Conservation (phyloP, 2,113 vertebrate species). For the Brachypodius melanocephalos region DNA sequence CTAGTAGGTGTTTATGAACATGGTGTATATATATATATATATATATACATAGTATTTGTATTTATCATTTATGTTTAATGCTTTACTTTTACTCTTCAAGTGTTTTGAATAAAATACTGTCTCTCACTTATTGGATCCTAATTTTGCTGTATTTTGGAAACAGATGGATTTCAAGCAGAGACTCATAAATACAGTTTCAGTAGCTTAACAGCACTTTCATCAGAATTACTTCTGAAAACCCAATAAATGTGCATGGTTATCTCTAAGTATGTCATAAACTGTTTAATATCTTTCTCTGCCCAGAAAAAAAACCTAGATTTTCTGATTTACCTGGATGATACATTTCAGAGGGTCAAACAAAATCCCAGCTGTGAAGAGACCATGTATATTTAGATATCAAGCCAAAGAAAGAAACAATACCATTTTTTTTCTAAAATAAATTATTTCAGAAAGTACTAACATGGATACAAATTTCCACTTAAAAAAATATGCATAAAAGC, state of each 20-base stretch:
- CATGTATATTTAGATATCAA: not conserved
- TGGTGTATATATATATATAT: rapidly evolving
- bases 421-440: not conserved
- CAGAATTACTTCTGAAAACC: not conserved
- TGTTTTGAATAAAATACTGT: not conserved
- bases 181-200: not conserved
- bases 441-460: not conserved
- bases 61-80: not conserved
- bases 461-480: not conserved
- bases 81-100: not conserved
- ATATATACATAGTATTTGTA: not conserved
- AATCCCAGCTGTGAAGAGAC: not conserved
- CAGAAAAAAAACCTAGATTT: not conserved
- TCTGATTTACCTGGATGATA: not conserved
- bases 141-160: not conserved
- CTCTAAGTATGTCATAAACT: not conserved
- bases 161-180: not conserved
- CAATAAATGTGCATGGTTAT: not conserved
- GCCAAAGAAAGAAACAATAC: not conserved
- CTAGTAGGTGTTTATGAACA: not conserved
- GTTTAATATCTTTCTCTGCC: not conserved
- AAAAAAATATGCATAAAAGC: not conserved
- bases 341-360: not conserved
- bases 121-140: not conserved
- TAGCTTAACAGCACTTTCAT: not conserved